phyloP scores from a whole-genome alignment of 2,113 vertebrate species.

The Corvus hawaiiensis region DNA sequence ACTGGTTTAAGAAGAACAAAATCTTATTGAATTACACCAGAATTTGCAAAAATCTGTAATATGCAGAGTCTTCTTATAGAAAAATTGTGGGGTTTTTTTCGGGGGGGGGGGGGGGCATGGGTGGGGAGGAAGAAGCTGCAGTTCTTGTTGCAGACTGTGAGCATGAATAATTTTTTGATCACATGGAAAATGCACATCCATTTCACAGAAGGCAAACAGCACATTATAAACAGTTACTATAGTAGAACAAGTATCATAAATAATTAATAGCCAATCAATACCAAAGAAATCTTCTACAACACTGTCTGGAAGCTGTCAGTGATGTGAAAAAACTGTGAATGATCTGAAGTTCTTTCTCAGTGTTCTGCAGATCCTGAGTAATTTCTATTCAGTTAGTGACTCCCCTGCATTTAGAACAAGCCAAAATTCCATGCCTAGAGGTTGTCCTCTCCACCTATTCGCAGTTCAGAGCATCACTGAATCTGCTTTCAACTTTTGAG shows the following conservation, averaged over 20 bases:
- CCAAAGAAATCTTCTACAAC: not conserved
- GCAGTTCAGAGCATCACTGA: not conserved
- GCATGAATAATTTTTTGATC: not conserved
- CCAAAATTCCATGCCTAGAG: not conserved
- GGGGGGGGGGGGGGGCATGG: too few relatives aligned
- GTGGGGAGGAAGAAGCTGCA: fast-evolving
- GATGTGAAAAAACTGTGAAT: not conserved
- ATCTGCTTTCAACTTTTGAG: not conserved
- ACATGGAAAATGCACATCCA: not conserved
- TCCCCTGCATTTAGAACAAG: not conserved
- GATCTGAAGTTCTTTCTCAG: not conserved
- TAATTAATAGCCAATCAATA: not conserved
- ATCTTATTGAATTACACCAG: not conserved
- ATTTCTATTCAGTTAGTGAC: not conserved
- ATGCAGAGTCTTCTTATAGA: not conserved
- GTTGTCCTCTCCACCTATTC: not conserved
- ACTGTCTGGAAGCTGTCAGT: not conserved
- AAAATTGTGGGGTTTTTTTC: fast-evolving
- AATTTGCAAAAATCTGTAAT: not conserved
- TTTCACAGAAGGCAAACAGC: not conserved
- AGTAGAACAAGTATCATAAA: not conserved
- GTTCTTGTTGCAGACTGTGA: not conserved
- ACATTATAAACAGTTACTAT: not conserved
- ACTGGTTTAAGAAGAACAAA: not conserved
- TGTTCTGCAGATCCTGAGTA: not conserved